Base-by-base conservation (phyloP, 2,113 vertebrate genomes). In the Salvator merianae region DNA sequence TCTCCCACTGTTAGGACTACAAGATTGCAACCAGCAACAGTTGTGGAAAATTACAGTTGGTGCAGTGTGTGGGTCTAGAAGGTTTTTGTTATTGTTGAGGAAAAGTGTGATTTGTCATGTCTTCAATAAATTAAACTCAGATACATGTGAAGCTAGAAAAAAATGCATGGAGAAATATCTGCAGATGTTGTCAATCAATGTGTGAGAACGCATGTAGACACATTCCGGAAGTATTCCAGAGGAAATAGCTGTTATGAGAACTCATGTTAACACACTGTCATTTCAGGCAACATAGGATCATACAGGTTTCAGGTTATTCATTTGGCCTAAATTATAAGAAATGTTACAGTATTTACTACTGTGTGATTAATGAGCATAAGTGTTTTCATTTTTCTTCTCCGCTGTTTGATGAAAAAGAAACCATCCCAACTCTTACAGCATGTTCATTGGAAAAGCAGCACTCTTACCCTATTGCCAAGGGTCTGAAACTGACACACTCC, bases 111-210 rank as follows among this genome's bases (percentile, higher is more conserved):
- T 62, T 93, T 91, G 92, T 94, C 92, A 93, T 93, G 92, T 93
- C 92, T 92, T 92, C 94, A 93, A 93, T 93, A 95, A 94, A 93
- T 87, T 90, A 92, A 89, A 88, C 92, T 88, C 93, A 91, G 87
- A 79, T 91, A 86, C 93, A 91, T 74, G 62, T 92, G 89, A 84
- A 86, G 85, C 73, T 86, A 82, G 87, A 92, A 91, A 86, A 90
- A 86, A 87, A 38, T 50, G 86, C 89, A 90, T 87, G 75, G 4
- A 26, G 86, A 87, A 83, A 50, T 86, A 84, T 70, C 87, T 75
- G 69, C 87, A 85, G 82, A 77, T 65, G 84, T 85, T 87, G 79
- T 88, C 68, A 68, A 55, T 84, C 79, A 84, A 79, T 87, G 79
- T 62, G 83, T 84, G 86, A 86, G 86, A n/a, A 70, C 62, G 89